A percentile compares a stretch with the other conserved stretches of the same genome.
phyloP scores from a whole-genome alignment of 2,797 vertebrate species.

The Gallirallus australis region DNA sequence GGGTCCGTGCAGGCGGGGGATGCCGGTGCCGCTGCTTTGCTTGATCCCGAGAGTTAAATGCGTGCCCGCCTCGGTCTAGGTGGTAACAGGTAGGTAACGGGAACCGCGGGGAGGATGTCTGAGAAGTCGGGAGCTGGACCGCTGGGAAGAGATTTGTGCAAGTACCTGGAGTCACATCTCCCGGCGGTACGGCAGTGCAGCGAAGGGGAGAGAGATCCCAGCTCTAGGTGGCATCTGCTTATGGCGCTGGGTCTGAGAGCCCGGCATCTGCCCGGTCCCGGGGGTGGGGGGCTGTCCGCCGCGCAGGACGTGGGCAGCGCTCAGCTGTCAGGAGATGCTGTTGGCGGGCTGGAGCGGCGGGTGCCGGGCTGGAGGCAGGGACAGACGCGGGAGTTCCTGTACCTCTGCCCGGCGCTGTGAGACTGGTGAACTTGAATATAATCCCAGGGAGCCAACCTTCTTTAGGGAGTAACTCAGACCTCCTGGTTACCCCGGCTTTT shows the following conservation, averaged over 20 bases:
- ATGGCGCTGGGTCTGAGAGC: background rate
- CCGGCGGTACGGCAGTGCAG: rapidly evolving
- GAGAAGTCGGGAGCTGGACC: background rate
- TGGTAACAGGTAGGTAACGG: background rate
- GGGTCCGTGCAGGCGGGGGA: rapidly evolving
- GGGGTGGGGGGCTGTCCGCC: background rate
- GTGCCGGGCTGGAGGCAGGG: rapidly evolving
- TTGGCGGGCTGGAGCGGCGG: rapidly evolving
- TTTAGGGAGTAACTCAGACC: background rate
- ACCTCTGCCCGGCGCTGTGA: background rate
- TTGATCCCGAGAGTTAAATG: background rate
- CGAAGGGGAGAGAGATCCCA: no score
- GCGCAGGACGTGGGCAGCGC: rapidly evolving
- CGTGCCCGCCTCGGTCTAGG: background rate
- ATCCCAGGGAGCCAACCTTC: background rate
- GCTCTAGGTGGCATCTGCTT: background rate
- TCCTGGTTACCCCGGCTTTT: background rate
- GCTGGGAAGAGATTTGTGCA: background rate
- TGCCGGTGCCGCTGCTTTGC: background rate
- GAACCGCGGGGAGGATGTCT: background rate
- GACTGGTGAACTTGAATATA: background rate
- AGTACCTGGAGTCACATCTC: background rate
- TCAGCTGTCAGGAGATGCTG: background rate
- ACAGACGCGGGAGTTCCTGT: rapidly evolving
- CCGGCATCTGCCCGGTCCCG: rapidly evolving